phyloP scores from a whole-genome alignment of 37 sponge, comb jelly and placozoan species.

The Dysidea cf. avara region DNA sequence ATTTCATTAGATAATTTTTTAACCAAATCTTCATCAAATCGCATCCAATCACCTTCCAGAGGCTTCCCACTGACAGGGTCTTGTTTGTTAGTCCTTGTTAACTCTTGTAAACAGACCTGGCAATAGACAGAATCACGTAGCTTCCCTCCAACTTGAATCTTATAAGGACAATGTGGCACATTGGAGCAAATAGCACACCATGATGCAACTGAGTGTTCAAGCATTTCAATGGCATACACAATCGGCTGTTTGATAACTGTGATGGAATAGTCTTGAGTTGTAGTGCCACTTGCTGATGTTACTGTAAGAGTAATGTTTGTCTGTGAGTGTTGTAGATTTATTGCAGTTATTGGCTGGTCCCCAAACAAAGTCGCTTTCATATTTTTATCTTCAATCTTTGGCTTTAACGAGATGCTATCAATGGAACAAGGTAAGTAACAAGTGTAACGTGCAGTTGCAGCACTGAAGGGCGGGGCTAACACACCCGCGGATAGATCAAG shows the following conservation, averaged over 20 bases:
- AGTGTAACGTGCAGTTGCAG: slow-evolving; percentile 44
- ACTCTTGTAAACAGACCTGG: slow-evolving; percentile 59
- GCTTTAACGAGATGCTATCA: slow-evolving; percentile 47
- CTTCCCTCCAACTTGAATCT: slow-evolving; percentile 23
- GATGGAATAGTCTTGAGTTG: slow-evolving; percentile 45
- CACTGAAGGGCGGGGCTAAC: slow-evolving; percentile 75
- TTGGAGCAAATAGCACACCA: slow-evolving; percentile 72
- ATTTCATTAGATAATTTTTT: slow-evolving; percentile 19
- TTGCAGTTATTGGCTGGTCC: slow-evolving; percentile 43
- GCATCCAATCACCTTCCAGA: slow-evolving; percentile 65
- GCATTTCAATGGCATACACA: slow-evolving; percentile 21
- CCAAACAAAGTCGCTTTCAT: slow-evolving; percentile 53
- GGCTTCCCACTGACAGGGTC: slow-evolving; percentile 71
- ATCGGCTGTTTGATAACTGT: slow-evolving; percentile 42
- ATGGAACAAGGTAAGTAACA: slow-evolving; percentile 60
- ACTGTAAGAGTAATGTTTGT: slow-evolving; percentile 58
- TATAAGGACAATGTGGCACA: slow-evolving; percentile 47
- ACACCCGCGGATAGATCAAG: slow-evolving; percentile 66
- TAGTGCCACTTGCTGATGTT: slow-evolving; percentile 60
- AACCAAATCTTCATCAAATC: slow-evolving; percentile 34
- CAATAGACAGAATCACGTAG: slow-evolving; percentile 44
- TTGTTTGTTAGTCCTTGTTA: slow-evolving; percentile 76
- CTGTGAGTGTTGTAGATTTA: slow-evolving; percentile 55
- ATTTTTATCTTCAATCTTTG: slow-evolving; percentile 64
- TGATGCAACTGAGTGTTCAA: not conserved